Evolutionary conservation across 2,797 vertebrate species (phyloP).

Genomic region (Acanthopagrus latus): DNA sequence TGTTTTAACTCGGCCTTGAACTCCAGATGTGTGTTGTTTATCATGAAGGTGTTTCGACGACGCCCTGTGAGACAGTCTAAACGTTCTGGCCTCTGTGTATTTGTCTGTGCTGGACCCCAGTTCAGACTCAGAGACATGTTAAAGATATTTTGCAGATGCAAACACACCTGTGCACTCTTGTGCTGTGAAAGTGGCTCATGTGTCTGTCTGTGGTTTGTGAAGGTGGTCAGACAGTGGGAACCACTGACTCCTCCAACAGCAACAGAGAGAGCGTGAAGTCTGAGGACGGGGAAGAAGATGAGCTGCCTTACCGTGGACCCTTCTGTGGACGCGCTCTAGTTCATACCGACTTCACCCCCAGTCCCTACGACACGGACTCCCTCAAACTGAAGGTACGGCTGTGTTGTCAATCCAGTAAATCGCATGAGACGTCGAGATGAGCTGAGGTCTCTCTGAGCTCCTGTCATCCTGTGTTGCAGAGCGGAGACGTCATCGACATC

Average conservation of each 20-base stretch:
- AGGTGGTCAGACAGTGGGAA: conserved; percentile 97
- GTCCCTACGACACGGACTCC: conserved; percentile 94
- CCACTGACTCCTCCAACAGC: conserved; percentile 97
- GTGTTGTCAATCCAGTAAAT: accelerated
- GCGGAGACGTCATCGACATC: conserved; percentile 95
- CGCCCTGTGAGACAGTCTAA: conserved; percentile 39
- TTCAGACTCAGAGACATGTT: conserved; percentile 9
- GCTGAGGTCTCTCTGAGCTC: not conserved
- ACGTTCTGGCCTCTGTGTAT: conserved; percentile 17
- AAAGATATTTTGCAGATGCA: conserved; percentile 21
- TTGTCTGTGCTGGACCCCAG: not conserved
- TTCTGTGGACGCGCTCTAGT: conserved; percentile 94
- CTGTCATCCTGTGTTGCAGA: conserved; percentile 78
- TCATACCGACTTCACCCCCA: conserved; percentile 94
- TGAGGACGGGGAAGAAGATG: conserved; percentile 97
- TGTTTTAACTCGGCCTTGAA: conserved; percentile 49
- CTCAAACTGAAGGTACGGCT: conserved; percentile 92
- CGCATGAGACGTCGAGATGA: not conserved
- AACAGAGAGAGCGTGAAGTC: conserved; percentile 98
- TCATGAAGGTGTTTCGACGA: conserved; percentile 30
- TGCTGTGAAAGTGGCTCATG: conserved; percentile 2
- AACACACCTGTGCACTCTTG: not conserved
- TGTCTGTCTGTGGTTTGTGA: conserved; percentile 64
- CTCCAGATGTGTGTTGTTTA: conserved; percentile 57
- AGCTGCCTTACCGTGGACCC: conserved; percentile 94